Base-by-base conservation (phyloP, 2,113 vertebrate genomes). In the Stercorarius parasiticus region DNA sequence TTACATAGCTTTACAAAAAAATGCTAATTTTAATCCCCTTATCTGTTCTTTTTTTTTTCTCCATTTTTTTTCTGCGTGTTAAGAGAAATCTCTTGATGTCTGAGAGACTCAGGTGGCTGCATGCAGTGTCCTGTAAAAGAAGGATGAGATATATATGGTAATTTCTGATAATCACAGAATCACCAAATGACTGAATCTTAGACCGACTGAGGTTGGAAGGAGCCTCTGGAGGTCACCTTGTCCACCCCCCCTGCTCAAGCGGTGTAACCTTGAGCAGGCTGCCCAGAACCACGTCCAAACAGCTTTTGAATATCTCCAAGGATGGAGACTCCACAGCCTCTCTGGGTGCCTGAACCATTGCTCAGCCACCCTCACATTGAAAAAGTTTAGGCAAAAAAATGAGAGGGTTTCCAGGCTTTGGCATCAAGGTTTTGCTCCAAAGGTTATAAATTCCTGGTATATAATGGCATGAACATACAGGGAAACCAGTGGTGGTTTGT, bases 231-330 rank as follows among this genome's bases (percentile, higher is more conserved):
- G 55, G 36, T 32, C 22, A 6, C 6, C 2, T 18, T 69, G 18
- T 30, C 30, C 27, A 3, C 2, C 4, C 6, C 5, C 6, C 11
- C 30, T 9, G 30, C 40, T 71, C 11, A 38, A 56, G 66, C 50
- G 62, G 40, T 1, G 3, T 18, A 18, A 50, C 32, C 26, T 77
- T 1, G 2, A 55, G 70, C 34, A 56, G 74, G 26, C 15, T 67
- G 18, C 38, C 59, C 47, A 59, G 53, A n/a, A n/a, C 38, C 62
- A 13, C 0, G 0, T 20, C 73, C 61, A 10, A 64, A 36, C 25
- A 61, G 22, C 26, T 67, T 20, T 32, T 36, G 32, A 25, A 4
- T 25, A 25, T 88, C 71, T 62, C 30, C 14, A 83, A 12, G 29
- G 67, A 47, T 18, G 29, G 84, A 45, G 50, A 32, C 40, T 42